These are phyloP conservation scores for Clarias gariepinus DNA, from an alignment of 2,113 vertebrate species.

Conservation along the genomic window DNA sequence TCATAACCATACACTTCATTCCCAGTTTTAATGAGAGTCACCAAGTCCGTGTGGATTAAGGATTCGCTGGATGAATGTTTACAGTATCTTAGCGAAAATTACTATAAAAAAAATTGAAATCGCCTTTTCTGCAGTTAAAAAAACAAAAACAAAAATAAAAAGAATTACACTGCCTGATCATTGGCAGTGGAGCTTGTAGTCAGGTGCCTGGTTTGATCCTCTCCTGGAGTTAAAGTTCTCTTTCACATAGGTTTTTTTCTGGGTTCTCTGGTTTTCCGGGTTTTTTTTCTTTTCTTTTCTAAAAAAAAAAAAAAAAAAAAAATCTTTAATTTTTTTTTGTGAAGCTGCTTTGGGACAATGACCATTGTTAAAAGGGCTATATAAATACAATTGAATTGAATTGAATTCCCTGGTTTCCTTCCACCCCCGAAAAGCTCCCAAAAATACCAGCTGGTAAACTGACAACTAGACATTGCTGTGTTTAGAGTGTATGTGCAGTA, in stretches of 20 bases:
- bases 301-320: no score
- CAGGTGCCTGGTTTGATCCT: neutral
- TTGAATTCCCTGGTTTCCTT: neutral
- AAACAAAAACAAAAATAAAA: neutral
- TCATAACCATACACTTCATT: neutral
- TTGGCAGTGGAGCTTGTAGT: neutral
- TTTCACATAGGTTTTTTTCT: neutral
- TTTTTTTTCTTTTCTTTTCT: no score
- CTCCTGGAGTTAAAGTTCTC: neutral
- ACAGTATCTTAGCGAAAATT: neutral
- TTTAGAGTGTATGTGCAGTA: neutral
- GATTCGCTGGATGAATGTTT: neutral
- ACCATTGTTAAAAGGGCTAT: no score
- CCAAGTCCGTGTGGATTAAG: neutral
- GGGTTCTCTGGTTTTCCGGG: neutral
- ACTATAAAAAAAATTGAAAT: neutral
- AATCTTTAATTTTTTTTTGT: no score
- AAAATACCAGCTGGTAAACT: neutral
- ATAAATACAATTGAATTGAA: no score
- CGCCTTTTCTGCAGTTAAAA: neutral
- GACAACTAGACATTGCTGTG: neutral
- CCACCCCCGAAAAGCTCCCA: neutral
- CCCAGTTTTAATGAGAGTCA: slow-evolving; percentile 13
- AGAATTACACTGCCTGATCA: neutral
- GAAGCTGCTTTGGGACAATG: no score